A percentile compares a stretch with the other conserved stretches of the same genome.
Evolutionary conservation across 2,888 invertebrate species (phyloP).

Genomic region (Nomada ferruginata): DNA sequence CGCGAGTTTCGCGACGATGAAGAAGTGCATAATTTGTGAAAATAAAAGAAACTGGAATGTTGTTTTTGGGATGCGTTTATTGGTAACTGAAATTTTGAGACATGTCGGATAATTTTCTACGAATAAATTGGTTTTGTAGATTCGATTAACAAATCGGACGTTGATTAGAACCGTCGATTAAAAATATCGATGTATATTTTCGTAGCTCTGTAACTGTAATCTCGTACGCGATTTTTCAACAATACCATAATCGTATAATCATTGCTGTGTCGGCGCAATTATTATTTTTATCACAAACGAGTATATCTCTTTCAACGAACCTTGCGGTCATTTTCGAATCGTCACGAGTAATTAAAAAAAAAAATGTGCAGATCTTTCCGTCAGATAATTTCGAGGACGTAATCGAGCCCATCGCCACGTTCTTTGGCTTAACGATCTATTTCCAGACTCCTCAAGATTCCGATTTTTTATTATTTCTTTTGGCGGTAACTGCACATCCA

Average conservation of each 20-base stretch:
- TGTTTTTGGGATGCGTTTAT: constrained; percentile 1
- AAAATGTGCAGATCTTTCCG: background rate
- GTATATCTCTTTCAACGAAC: constrained; percentile 22
- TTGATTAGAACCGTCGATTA: too few relatives aligned
- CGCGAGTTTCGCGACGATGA: background rate
- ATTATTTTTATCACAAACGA: background rate
- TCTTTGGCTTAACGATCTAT: constrained; percentile 55
- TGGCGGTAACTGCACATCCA: constrained; percentile 26
- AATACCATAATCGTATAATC: too few relatives aligned
- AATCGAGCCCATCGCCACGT: constrained; percentile 47
- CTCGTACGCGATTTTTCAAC: too few relatives aligned
- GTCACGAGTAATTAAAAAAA: constrained; percentile 9
- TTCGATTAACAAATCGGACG: too few relatives aligned
- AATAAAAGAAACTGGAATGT: background rate
- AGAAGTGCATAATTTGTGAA: background rate
- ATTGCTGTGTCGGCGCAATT: background rate
- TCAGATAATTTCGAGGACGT: constrained; percentile 22
- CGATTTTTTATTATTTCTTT: background rate
- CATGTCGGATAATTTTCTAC: too few relatives aligned
- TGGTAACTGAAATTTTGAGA: constrained; percentile 19
- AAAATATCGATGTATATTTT: too few relatives aligned
- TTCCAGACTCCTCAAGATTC: constrained; percentile 11
- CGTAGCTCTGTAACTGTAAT: too few relatives aligned
- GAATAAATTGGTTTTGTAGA: too few relatives aligned
- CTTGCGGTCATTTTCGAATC: constrained; percentile 18